Evolutionary conservation across 2,888 invertebrate genomes (phyloP).

Genomic region (Danaus chrysippus): DNA sequence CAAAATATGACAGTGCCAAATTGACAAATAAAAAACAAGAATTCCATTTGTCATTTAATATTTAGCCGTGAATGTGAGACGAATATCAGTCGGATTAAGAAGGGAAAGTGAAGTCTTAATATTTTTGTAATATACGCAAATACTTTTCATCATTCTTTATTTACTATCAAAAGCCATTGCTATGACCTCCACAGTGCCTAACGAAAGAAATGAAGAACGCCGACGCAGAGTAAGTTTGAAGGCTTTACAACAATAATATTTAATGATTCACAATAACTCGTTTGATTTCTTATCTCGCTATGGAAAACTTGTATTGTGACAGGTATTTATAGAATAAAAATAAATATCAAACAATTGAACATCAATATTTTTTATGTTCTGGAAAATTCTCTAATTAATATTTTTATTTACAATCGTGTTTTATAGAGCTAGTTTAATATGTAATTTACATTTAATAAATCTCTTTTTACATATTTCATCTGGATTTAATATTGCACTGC

Average conservation of each 20-base stretch:
- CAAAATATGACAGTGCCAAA: not conserved
- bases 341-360: slow-evolving; percentile 20
- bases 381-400: slow-evolving; percentile 6
- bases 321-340: slow-evolving; percentile 25
- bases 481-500: too few species aligned
- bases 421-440: not conserved
- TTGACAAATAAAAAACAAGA: not conserved
- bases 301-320: slow-evolving; percentile 13
- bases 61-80: not conserved
- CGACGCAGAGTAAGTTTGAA: slow-evolving; percentile 64
- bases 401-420: not conserved
- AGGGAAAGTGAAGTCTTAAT: slow-evolving; percentile 5
- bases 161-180: not conserved
- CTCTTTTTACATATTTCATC: not conserved
- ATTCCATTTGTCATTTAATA: not conserved
- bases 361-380: slow-evolving; percentile 9
- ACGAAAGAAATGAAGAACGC: slow-evolving; percentile 69
- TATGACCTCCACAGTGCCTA: slow-evolving; percentile 64
- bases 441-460: not conserved
- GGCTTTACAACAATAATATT: slow-evolving; percentile 25
- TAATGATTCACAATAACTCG: slow-evolving; percentile 48
- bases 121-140: not conserved
- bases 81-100: slow-evolving; percentile 9
- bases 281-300: slow-evolving; percentile 25
- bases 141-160: slow-evolving; percentile 1